Percentiles rank a stretch among this genome's conserved stretches.
These are phyloP conservation scores for Halcyon malimbica DNA, from an alignment of 2,113 vertebrate species.

Conservation along the genomic window DNA sequence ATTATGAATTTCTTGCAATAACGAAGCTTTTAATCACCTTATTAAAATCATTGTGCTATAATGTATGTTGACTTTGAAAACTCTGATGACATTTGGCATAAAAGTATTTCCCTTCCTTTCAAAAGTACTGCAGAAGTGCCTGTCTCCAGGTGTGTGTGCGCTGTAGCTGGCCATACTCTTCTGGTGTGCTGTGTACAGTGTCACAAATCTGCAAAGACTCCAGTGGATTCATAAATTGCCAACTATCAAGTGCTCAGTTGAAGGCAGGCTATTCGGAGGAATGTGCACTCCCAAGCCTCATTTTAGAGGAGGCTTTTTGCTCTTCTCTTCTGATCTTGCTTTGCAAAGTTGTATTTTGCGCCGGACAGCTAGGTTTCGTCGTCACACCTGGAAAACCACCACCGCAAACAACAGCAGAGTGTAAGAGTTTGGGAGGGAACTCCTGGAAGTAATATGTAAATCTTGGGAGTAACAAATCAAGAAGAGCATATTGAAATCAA, in stretches of 20 bases:
- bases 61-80: not conserved
- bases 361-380: not conserved
- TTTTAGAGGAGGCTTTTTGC: not conserved
- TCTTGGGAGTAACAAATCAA: not conserved
- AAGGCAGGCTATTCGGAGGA: not conserved
- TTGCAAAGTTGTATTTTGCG: not conserved
- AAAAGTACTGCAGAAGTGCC: not conserved
- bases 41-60: not conserved
- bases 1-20: not conserved
- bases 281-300: not conserved
- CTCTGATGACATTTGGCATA: not conserved
- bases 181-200: not conserved
- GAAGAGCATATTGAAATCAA: not conserved
- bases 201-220: not conserved
- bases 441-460: not conserved
- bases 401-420: not conserved
- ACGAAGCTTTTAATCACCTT: not conserved
- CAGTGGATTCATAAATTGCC: not conserved
- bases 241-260: not conserved
- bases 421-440: not conserved
- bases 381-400: not conserved
- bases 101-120: not conserved
- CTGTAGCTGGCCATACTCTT: not conserved
- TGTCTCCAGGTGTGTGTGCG: not conserved
- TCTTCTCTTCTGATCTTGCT: not conserved